Evolutionary conservation across 2,797 vertebrate species (phyloP), one percentile per base, ranked within the genome.

Genomic region (Scarus forsteni): DNA sequence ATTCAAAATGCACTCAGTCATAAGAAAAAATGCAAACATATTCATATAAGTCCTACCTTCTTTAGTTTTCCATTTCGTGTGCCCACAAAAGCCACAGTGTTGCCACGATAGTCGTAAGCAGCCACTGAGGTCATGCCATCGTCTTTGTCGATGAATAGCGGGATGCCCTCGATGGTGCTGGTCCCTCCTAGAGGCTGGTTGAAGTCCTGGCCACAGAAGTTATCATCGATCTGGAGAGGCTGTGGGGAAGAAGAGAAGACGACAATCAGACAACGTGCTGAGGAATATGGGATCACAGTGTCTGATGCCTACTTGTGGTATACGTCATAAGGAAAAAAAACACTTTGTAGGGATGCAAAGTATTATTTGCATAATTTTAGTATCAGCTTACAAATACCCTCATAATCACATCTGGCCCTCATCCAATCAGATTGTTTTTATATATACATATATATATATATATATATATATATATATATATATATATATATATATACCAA

Each of bases 151-250:
- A 97, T 92, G 45, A 97, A 98, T 13, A 99, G 96, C 0, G 97
- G 96, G 0, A 79, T 95, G 16, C 98, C 98, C 89, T 99, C 98
- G 0, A 99, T 99, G 73, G 97, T 97, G 92, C 96, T 96, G 0
- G 97, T 99, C 53, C 98, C 97, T 0, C 97, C 97, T 70, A 99
- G 93, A 0, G 97, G 97, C 91, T 99, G 97, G 92, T 99, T 99
- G 92, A 99, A 99, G 92, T 99, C 98, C 92, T 99, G 98, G 18
- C 98, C 98, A 0, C 98, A 99, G 93, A 99, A 99, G 91, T 99
- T 94, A 62, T 99, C 98, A 0, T 99, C 97, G 0, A 99, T 99
- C 93, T 99, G 97, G 79, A 99, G 87, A 0, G 98, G 98, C 98
- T 99, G 87, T 27, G 59, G 13, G n/a, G 48, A 14, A 18, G 15